A percentile compares a stretch with the other conserved stretches of the same genome.
Evolutionary conservation across 2,113 vertebrate genomes (phyloP).

Genomic region (Melanotaenia duboulayi): DNA sequence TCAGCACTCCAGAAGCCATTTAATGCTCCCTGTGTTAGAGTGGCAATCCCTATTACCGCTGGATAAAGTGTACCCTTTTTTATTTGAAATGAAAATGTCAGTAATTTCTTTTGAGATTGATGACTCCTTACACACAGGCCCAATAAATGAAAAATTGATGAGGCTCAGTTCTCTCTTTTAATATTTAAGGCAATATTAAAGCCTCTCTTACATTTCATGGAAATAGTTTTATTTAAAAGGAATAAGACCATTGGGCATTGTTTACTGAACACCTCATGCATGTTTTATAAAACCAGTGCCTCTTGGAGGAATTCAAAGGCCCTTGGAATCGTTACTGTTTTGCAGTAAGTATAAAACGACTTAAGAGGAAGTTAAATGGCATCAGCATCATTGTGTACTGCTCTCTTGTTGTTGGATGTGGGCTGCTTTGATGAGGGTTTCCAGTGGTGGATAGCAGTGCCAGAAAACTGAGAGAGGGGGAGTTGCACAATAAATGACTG

Average conservation of each 20-base stretch:
- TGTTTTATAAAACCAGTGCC: slow-evolving; percentile 84
- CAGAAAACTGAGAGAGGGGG: slow-evolving; percentile 42
- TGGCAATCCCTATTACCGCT: slow-evolving; percentile 84
- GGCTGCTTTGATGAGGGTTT: slow-evolving; percentile 70
- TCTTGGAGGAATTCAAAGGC: slow-evolving; percentile 82
- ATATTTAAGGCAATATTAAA: slow-evolving; percentile 91
- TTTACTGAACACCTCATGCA: slow-evolving; percentile 87
- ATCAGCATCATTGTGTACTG: slow-evolving; percentile 71
- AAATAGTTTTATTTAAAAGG: slow-evolving; percentile 89
- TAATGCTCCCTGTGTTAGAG: slow-evolving; percentile 77
- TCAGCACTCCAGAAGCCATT: slow-evolving; percentile 80
- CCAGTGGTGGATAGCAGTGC: slow-evolving; percentile 67
- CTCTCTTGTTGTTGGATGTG: slow-evolving; percentile 75
- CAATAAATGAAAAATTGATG: slow-evolving; percentile 91
- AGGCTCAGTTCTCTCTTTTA: slow-evolving; percentile 87
- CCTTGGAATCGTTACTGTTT: slow-evolving; percentile 84
- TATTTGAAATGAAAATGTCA: slow-evolving; percentile 89
- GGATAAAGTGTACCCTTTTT: slow-evolving; percentile 89
- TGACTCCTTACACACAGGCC: slow-evolving; percentile 84
- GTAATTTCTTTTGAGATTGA: slow-evolving; percentile 88
- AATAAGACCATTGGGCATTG: slow-evolving; percentile 88
- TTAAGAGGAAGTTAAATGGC: slow-evolving; percentile 82
- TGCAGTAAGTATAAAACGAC: slow-evolving; percentile 83
- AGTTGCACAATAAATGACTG: slow-evolving; percentile 73
- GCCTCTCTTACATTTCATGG: slow-evolving; percentile 83